Base-by-base conservation (phyloP, 2,797 vertebrate genomes). In the Pangasius djambal region DNA sequence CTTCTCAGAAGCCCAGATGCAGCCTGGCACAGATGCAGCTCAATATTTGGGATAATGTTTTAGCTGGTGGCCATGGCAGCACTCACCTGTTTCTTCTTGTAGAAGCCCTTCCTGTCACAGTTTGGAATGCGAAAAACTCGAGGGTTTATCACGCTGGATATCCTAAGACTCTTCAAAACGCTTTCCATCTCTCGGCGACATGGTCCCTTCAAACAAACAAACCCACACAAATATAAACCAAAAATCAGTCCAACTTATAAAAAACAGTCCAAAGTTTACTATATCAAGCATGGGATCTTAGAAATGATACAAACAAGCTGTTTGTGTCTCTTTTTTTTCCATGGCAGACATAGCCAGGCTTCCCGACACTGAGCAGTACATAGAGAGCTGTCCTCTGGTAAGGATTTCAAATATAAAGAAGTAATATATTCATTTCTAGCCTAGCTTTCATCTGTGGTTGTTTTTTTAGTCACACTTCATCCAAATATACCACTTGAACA, bases 11-110 rank as follows among this genome's bases (percentile, higher is more conserved):
- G 57, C 86, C 79, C 69, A 88, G 85, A 88, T 88, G 85, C 75
- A 88, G 81, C 65, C 37, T 44, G 28, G 74, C 83, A 89, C 57
- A 15, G 16, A 91, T 85, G 82, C 52, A 72, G 84, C 93, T 94
- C 92, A 93, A 95, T 94, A 94, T 95, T 95, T 94, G 95, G 92
- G 92, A 78, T 94, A 94, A 92, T 94, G 93, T 93, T 93, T 94
- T 94, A 94, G 94, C 93, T 75, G 92, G 87, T 88, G 37, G 77
- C 83, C 86, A 90, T 87, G 83, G 57, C 63, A 91, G 61, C 75
- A 93, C 95, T 96, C 92, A 99, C 98, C 97, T 99, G 98, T 94
- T 98, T 99, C 95, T 98, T 99, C 97, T 99, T 99, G 94, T 99
- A 99, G 95, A 99, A 99, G 6, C 98, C 98, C 91, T 97, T 99